These are phyloP conservation scores for Phaedon cochleariae DNA, from an alignment of 2,888 invertebrate genomes.

Conservation along the genomic window DNA sequence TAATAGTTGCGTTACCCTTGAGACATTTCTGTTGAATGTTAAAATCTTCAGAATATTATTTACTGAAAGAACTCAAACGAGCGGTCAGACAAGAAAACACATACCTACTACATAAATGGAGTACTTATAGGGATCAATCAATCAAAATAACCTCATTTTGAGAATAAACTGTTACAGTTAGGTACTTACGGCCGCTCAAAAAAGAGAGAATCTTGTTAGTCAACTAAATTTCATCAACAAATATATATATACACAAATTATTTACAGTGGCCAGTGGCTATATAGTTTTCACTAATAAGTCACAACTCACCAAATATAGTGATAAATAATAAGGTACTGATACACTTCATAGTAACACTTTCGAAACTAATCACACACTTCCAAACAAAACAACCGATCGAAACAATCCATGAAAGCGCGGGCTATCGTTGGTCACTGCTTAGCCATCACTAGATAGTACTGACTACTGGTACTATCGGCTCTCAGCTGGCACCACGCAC, in stretches of 20 bases:
- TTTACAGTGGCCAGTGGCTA: constrained; percentile 17
- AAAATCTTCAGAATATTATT: too few relatives aligned
- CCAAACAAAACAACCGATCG: constrained; percentile 25
- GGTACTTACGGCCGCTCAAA: neutral
- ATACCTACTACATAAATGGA: too few relatives aligned
- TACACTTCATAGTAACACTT: constrained; percentile 48
- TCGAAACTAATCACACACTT: constrained; percentile 30
- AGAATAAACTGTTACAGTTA: neutral
- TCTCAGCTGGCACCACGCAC: constrained; percentile 29
- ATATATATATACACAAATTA: neutral
- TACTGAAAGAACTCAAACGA: too few relatives aligned
- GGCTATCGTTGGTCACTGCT: constrained; percentile 7
- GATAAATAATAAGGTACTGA: constrained; percentile 48
- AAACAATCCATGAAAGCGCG: constrained; percentile 11
- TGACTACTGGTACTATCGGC: constrained; percentile 17
- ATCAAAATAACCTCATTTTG: neutral
- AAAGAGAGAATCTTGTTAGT: neutral
- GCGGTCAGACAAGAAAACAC: too few relatives aligned
- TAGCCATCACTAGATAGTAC: neutral
- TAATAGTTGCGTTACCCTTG: too few relatives aligned
- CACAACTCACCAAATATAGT: constrained; percentile 47
- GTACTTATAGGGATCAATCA: neutral
- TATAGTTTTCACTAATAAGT: neutral
- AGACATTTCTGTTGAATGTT: too few relatives aligned
- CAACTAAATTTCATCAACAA: neutral